phyloP scores from a whole-genome alignment of 2,888 invertebrate species.

The Morinoia aosen region DNA sequence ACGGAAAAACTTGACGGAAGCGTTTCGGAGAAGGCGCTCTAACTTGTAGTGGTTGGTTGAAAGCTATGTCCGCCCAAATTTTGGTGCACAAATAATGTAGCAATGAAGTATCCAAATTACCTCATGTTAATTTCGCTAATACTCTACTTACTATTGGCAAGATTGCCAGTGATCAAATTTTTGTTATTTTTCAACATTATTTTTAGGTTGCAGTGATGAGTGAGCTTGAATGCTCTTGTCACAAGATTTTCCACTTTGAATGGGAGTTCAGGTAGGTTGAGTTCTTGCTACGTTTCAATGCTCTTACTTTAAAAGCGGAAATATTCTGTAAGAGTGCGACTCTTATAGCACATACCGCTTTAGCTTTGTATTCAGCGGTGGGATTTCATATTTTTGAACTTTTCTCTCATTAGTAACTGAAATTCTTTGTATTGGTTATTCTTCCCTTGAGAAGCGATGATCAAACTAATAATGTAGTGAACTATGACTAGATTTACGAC shows the following conservation, averaged over 20 bases:
- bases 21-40: not conserved
- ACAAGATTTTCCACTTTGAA: not conserved
- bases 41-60: not conserved
- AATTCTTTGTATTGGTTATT: slow-evolving; percentile 48
- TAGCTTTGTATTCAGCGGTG: not conserved
- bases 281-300: not conserved
- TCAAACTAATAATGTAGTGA: slow-evolving; percentile 39
- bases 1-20: not conserved
- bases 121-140: not conserved
- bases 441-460: slow-evolving; percentile 50
- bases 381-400: not conserved
- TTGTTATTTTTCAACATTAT: not conserved
- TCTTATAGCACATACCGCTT: not conserved
- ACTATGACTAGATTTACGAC: slow-evolving; percentile 37
- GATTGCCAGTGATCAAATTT: not conserved
- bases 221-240: not conserved
- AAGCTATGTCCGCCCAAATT: not conserved
- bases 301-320: not conserved
- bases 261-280: not conserved
- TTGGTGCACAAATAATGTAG: not conserved
- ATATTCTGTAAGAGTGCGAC: not conserved
- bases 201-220: not conserved
- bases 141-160: not conserved
- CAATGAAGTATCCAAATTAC: not conserved
- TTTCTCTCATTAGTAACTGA: slow-evolving; percentile 27